These are phyloP conservation scores for Physeter macrocephalus DNA, from an alignment of 2,113 vertebrate genomes.

Conservation along the genomic window DNA sequence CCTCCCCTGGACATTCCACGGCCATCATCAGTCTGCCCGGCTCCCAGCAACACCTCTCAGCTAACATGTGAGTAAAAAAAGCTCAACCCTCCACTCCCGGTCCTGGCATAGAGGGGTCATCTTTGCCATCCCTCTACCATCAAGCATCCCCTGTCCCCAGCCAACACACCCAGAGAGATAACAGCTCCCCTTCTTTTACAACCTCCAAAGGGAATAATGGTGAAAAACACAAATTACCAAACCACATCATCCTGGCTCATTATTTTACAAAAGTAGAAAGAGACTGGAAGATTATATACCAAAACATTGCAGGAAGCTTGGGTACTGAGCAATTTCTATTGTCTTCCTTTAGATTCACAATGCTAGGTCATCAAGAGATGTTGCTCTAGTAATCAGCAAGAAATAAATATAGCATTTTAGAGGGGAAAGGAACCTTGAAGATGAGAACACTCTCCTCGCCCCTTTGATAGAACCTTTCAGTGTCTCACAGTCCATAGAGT, in stretches of 20 bases:
- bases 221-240: neutral
- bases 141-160: neutral
- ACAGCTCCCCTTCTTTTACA: neutral
- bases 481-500: neutral
- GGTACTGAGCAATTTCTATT: neutral
- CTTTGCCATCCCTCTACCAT: neutral
- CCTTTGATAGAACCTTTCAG: neutral
- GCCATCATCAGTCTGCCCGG: constrained; percentile 78
- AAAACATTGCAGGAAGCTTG: neutral
- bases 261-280: neutral
- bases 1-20: constrained; percentile 64
- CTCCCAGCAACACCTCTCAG: constrained; percentile 78
- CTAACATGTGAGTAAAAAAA: constrained; percentile 80
- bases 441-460: neutral
- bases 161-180: neutral
- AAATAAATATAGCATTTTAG: neutral
- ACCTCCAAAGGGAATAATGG: neutral
- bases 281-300: neutral
- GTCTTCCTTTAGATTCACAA: constrained; percentile 25
- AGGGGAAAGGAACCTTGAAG: neutral
- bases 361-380: neutral
- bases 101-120: neutral
- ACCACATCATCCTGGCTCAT: neutral
- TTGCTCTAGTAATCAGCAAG: neutral
- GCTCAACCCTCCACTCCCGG: neutral